Evolutionary conservation across 92 coral and sea anemone species (phyloP).

Genomic region (Actinernus sp.): DNA sequence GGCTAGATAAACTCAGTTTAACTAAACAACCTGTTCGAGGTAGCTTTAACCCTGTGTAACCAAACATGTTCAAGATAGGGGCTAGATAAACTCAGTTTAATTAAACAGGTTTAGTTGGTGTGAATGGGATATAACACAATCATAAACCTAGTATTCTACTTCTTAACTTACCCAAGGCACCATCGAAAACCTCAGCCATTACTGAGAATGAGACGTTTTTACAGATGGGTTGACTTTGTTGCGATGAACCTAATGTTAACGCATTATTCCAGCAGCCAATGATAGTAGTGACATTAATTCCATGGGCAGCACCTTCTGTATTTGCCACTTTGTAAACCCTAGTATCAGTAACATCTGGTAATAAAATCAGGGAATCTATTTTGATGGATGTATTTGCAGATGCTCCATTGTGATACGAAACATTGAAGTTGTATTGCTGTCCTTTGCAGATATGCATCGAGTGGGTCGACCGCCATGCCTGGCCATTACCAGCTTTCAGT

Average conservation of each 20-base stretch:
- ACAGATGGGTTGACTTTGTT: slow-evolving; percentile 50
- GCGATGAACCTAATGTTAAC: slow-evolving; percentile 46
- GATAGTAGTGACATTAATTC: slow-evolving; percentile 32
- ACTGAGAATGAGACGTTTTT: slow-evolving; percentile 83
- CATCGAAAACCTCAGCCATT: slow-evolving; percentile 89
- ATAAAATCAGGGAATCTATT: slow-evolving; percentile 78
- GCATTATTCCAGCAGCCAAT: slow-evolving; percentile 64
- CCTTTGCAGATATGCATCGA: slow-evolving; percentile 37
- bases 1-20: too few relatives aligned
- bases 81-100: too few relatives aligned
- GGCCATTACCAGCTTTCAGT: slow-evolving; percentile 57
- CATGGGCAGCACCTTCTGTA: slow-evolving; percentile 45
- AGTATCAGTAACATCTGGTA: slow-evolving; percentile 60
- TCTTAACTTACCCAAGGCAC: slow-evolving; percentile 93
- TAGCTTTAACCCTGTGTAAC: too few relatives aligned
- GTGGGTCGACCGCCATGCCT: slow-evolving; percentile 59
- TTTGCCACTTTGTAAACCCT: slow-evolving; percentile 55
- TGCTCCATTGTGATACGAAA: slow-evolving; percentile 42
- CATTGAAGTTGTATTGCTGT: slow-evolving; percentile 66
- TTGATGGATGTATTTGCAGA: slow-evolving; percentile 58
- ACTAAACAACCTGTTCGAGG: too few relatives aligned
- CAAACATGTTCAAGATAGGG: too few relatives aligned
- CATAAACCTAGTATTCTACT: too few relatives aligned
- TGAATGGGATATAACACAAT: too few relatives aligned
- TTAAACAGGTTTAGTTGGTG: too few relatives aligned